phyloP scores from a whole-genome alignment of 2,113 vertebrate genomes.

The Trochalopteron elliotii region DNA sequence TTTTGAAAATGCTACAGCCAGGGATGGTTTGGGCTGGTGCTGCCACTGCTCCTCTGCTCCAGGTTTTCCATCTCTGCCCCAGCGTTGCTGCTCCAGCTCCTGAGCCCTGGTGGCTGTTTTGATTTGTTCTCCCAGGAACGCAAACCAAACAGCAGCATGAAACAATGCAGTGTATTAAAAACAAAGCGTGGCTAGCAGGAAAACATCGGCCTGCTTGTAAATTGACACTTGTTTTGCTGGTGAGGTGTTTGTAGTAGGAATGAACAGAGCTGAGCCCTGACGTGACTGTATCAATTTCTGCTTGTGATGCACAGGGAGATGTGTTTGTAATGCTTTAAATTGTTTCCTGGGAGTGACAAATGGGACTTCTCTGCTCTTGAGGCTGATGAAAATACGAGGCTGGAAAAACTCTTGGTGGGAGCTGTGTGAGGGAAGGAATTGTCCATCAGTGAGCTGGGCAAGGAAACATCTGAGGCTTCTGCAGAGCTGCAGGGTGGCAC shows the following conservation, averaged over 20 bases:
- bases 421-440: background rate
- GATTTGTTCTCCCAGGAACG: background rate
- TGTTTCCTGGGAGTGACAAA: background rate
- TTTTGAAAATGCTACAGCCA: fast-evolving
- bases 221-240: background rate
- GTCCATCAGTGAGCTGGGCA: background rate
- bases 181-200: background rate
- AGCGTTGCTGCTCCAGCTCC: background rate
- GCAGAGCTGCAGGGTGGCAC: fast-evolving
- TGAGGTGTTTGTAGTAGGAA: background rate
- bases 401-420: background rate
- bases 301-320: background rate
- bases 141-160: background rate
- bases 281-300: background rate
- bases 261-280: background rate
- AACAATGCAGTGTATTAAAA: background rate
- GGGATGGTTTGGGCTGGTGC: background rate
- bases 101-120: background rate
- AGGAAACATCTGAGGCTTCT: background rate
- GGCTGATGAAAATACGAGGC: background rate
- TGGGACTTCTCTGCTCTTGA: background rate
- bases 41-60: background rate
- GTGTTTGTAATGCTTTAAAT: background rate
- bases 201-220: background rate
- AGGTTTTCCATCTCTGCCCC: background rate